Conservation (phyloP, 2,888 invertebrate genomes). For the Punctoribates punctum region DNA sequence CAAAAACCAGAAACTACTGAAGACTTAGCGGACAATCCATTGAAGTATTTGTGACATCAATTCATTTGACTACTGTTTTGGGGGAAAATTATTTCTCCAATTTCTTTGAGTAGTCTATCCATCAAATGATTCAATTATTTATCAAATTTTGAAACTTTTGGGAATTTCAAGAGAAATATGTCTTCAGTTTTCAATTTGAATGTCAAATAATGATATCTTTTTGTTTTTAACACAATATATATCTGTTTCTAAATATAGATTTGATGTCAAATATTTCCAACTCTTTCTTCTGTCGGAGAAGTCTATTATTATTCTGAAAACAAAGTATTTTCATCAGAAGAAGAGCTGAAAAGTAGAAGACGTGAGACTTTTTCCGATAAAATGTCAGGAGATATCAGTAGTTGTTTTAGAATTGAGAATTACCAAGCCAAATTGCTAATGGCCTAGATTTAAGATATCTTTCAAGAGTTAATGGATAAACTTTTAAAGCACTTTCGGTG, state of each 20-base stretch:
- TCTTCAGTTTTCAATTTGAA: neutral
- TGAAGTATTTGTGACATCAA: no score
- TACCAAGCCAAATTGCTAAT: neutral
- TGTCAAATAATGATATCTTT: no score
- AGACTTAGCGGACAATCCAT: no score
- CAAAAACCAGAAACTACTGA: no score
- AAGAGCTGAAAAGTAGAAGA: neutral
- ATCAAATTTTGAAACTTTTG: no score
- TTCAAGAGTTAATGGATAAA: neutral
- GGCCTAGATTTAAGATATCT: neutral
- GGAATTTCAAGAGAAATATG: neutral
- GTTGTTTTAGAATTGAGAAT: neutral
- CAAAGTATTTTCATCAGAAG: neutral
- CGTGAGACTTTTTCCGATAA: neutral
- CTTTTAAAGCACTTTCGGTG: no score
- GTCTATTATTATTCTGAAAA: constrained; percentile 17
- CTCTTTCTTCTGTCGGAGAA: neutral
- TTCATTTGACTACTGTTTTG: no score
- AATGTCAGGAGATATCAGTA: neutral
- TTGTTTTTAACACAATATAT: neutral
- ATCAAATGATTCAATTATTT: no score
- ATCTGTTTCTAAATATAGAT: constrained; percentile 9
- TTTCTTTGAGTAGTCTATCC: no score
- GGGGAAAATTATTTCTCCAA: no score
- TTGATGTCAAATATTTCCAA: constrained; percentile 15